Conservation (phyloP, 1,140 invertebrate genomes). For the Oscheius sp. region DNA sequence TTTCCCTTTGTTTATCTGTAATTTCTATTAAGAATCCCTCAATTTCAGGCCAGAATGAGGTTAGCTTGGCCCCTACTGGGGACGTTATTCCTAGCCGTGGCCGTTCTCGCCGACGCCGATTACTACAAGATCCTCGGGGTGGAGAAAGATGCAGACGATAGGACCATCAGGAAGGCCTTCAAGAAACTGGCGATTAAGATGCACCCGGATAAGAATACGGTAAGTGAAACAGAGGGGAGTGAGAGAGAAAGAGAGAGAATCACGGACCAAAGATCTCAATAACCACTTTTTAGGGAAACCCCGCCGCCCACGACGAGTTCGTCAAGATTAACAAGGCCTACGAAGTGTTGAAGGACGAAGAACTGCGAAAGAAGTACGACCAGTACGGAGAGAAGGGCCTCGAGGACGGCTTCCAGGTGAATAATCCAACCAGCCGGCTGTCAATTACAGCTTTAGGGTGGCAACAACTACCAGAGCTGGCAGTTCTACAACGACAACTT, state of each 20-base stretch:
- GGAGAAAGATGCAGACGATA: constrained; percentile 70
- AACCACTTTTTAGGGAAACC: constrained; percentile 68
- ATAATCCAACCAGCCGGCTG: not conserved
- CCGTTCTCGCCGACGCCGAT: constrained; percentile 47
- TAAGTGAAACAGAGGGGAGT: constrained; percentile 54
- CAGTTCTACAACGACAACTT: constrained; percentile 80
- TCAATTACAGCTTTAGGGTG: constrained; percentile 38
- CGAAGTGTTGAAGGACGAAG: constrained; percentile 79
- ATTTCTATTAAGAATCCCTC: not conserved
- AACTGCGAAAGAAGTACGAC: constrained; percentile 76
- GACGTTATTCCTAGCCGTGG: not conserved
- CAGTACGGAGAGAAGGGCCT: constrained; percentile 74
- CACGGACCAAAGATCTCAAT: constrained; percentile 3
- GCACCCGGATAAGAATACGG: constrained; percentile 82
- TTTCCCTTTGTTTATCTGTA: not conserved
- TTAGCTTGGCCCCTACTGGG: not conserved
- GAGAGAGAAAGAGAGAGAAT: constrained; percentile 27
- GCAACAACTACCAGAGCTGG: constrained; percentile 73
- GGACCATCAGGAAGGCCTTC: constrained; percentile 77
- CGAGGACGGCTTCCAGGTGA: constrained; percentile 64
- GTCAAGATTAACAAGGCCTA: constrained; percentile 76
- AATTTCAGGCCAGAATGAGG: constrained; percentile 4
- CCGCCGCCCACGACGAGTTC: constrained; percentile 74
- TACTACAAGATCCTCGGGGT: constrained; percentile 74
- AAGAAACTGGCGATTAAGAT: constrained; percentile 76